A percentile compares a stretch with the other conserved stretches of the same genome.
These are phyloP conservation scores for Nothoprocta pentlandii DNA, from an alignment of 2,113 vertebrate genomes.

Conservation along the genomic window DNA sequence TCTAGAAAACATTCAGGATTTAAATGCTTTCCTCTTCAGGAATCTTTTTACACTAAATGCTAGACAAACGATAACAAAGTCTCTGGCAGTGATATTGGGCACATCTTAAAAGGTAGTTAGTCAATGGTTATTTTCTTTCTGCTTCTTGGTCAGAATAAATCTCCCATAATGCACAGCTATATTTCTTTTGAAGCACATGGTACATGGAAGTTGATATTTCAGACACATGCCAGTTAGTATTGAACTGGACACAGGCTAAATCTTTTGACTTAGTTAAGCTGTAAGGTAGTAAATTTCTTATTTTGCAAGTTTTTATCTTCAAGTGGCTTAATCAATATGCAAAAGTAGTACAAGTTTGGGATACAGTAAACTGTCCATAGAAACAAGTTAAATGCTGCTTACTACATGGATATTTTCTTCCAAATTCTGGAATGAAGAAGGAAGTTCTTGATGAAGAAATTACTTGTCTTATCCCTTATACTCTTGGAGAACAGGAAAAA, in stretches of 20 bases:
- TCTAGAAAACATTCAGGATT: neutral
- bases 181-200: neutral
- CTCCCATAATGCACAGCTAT: neutral
- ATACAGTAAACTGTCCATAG: neutral
- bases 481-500: neutral
- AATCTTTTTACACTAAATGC: neutral
- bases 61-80: neutral
- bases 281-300: neutral
- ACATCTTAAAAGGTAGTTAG: neutral
- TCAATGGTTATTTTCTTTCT: neutral
- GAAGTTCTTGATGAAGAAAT: neutral
- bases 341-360: neutral
- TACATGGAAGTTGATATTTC: rapidly evolving
- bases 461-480: neutral
- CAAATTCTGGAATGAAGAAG: neutral
- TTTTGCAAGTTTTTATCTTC: neutral
- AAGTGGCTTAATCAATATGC: neutral
- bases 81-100: neutral
- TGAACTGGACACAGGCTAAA: neutral
- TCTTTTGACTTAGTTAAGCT: neutral
- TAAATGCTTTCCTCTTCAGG: neutral
- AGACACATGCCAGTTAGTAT: rapidly evolving
- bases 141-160: neutral
- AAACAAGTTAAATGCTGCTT: neutral
- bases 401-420: neutral